Percentiles rank a stretch among this genome's conserved stretches.
These are phyloP conservation scores for Oxyruncus cristatus DNA, from an alignment of 2,113 vertebrate genomes.

Conservation along the genomic window DNA sequence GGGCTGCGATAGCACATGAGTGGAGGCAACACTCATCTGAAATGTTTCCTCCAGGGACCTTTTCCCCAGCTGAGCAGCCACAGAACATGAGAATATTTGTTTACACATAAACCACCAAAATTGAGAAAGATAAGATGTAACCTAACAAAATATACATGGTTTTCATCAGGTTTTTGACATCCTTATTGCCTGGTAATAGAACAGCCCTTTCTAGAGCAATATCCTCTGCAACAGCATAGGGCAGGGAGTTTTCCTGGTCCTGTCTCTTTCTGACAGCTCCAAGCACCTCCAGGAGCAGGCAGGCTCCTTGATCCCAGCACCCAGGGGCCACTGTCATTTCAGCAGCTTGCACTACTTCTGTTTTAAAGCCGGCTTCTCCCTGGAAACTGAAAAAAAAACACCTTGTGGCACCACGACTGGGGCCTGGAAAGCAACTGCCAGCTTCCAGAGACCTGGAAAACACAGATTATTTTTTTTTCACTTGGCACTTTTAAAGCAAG, in stretches of 20 bases:
- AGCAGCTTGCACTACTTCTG: rapidly evolving
- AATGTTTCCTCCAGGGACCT: not conserved
- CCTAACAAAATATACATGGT: not conserved
- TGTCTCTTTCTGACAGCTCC: rapidly evolving
- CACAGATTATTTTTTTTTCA: not conserved
- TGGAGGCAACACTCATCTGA: not conserved
- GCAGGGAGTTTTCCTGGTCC: not conserved
- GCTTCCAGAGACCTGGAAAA: not conserved
- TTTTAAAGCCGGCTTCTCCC: not conserved
- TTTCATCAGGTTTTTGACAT: not conserved
- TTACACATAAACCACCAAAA: not conserved
- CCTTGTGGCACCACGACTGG: not conserved
- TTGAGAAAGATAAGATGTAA: rapidly evolving
- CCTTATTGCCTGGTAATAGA: not conserved
- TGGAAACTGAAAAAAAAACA: not conserved
- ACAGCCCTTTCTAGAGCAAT: not conserved
- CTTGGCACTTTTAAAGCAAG: not conserved
- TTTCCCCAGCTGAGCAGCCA: rapidly evolving
- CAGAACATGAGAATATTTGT: too few species aligned
- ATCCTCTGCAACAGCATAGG: not conserved
- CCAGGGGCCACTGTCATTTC: not conserved
- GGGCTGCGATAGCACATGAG: rapidly evolving
- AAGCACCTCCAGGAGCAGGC: rapidly evolving
- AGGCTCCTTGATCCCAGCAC: rapidly evolving
- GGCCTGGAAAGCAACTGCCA: not conserved